phyloP scores from a whole-genome alignment of 2,888 invertebrate genomes.

The Euproctis similis region DNA sequence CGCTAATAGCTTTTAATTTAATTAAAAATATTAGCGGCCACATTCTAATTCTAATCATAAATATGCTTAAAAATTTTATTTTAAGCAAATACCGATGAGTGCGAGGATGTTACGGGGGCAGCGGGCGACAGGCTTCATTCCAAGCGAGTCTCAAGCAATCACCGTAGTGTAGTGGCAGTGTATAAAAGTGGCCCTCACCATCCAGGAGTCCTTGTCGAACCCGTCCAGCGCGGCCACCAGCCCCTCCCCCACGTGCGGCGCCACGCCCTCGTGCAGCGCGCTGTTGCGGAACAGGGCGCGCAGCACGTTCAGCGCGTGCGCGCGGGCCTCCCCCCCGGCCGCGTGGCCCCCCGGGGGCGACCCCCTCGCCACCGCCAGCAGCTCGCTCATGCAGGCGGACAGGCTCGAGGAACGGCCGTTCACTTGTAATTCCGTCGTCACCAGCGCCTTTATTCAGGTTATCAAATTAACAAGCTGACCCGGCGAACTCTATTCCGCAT shows the following conservation, averaged over 20 bases:
- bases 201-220: slow-evolving; percentile 85
- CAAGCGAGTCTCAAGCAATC: too few relatives aligned
- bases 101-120: background rate
- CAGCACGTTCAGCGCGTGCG: slow-evolving; percentile 91
- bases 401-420: slow-evolving; percentile 70
- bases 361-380: slow-evolving; percentile 67
- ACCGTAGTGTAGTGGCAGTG: too few relatives aligned
- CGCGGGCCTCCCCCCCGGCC: slow-evolving; percentile 54
- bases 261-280: slow-evolving; percentile 78
- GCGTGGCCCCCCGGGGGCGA: too few relatives aligned
- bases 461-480: too few relatives aligned
- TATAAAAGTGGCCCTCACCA: too few relatives aligned
- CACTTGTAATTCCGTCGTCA: slow-evolving; percentile 82
- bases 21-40: too few relatives aligned
- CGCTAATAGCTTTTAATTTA: too few relatives aligned
- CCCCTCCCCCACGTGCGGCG: slow-evolving; percentile 80
- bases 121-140: background rate
- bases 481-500: too few relatives aligned
- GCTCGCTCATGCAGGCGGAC: slow-evolving; percentile 71
- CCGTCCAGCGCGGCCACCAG: slow-evolving; percentile 83
- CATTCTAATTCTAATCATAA: too few relatives aligned
- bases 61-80: too few relatives aligned
- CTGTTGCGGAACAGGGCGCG: slow-evolving; percentile 87
- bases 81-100: too few relatives aligned
- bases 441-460: too few relatives aligned